These are phyloP conservation scores for Macrochelys suwanniensis DNA, from an alignment of 2,797 vertebrate species.

Conservation along the genomic window DNA sequence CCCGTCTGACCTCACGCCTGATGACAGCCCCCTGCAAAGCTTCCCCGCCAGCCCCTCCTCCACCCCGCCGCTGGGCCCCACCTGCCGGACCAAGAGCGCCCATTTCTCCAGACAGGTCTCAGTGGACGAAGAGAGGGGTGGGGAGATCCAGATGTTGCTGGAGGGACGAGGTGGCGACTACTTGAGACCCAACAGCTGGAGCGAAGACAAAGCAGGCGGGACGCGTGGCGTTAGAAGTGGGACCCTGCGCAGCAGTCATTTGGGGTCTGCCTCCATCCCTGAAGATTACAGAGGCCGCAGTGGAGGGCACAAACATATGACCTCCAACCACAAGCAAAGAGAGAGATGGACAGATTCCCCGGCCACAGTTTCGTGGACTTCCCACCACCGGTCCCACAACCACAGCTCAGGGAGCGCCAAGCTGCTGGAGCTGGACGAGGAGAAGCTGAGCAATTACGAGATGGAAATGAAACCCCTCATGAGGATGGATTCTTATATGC, in stretches of 20 bases:
- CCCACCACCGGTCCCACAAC: conserved; percentile 88
- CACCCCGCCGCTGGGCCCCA: conserved; percentile 81
- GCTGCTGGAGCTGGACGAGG: conserved; percentile 93
- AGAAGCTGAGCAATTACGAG: conserved; percentile 96
- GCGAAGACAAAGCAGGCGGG: conserved; percentile 85
- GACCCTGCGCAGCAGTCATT: conserved; percentile 83
- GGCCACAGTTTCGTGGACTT: conserved; percentile 89
- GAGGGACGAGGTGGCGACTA: conserved; percentile 90
- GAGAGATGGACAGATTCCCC: conserved; percentile 92
- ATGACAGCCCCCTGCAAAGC: conserved; percentile 92
- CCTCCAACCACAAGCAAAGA: conserved; percentile 92
- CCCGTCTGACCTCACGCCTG: conserved; percentile 91
- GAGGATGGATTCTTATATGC: conserved; percentile 90
- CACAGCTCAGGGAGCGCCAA: conserved; percentile 88
- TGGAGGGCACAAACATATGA: conserved; percentile 89
- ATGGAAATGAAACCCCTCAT: conserved; percentile 98
- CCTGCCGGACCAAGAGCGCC: conserved; percentile 86
- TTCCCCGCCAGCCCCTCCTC: conserved; percentile 90
- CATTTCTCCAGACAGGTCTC: conserved; percentile 93
- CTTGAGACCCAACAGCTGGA: conserved; percentile 89
- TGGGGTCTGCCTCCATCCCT: conserved; percentile 82
- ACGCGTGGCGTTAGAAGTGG: conserved; percentile 79
- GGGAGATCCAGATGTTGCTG: conserved; percentile 95
- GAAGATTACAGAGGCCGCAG: conserved; percentile 88
- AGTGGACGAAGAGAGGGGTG: conserved; percentile 90